Percentiles rank a stretch among this genome's conserved stretches.
phyloP scores from a whole-genome alignment of 2,888 invertebrate species.

The Watsonalla binaria region DNA sequence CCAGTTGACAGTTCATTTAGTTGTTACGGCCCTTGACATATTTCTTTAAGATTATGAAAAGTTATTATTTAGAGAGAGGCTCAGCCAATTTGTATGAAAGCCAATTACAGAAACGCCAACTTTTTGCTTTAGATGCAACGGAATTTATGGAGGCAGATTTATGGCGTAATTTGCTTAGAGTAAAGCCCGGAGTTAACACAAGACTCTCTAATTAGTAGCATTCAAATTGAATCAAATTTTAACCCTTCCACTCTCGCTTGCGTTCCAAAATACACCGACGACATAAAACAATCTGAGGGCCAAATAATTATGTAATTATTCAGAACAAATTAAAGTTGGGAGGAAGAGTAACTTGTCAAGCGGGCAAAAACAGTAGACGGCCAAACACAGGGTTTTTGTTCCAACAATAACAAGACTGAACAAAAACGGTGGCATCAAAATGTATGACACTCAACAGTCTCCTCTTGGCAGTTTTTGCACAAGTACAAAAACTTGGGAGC shows the following conservation, averaged over 20 bases:
- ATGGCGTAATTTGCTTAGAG: constrained; percentile 50
- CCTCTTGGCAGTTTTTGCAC: constrained; percentile 44
- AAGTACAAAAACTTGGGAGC: constrained; percentile 48
- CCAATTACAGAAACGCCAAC: constrained; percentile 58
- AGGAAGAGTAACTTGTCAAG: constrained; percentile 63
- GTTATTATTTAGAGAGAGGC: constrained; percentile 59
- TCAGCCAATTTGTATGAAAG: constrained; percentile 61
- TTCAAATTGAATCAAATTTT: constrained; percentile 36
- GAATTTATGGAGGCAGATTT: constrained; percentile 55
- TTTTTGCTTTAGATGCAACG: constrained; percentile 52
- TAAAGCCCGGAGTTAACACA: constrained; percentile 40
- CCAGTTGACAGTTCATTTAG: constrained; percentile 75
- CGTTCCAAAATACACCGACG: constrained; percentile 1
- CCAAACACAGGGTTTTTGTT: constrained; percentile 63
- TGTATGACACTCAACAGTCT: constrained; percentile 60
- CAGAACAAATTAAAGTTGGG: constrained; percentile 56
- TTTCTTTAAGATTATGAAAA: constrained; percentile 71
- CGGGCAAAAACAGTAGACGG: constrained; percentile 63
- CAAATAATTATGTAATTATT: constrained; percentile 69
- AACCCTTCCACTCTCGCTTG: neutral
- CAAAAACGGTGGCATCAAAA: constrained; percentile 67
- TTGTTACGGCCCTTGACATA: constrained; percentile 66
- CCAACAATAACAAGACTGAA: constrained; percentile 48
- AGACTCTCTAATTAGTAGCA: constrained; percentile 46
- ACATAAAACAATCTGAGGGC: constrained; percentile 28